Base-by-base conservation (phyloP, 2,888 invertebrate genomes). In the Alentia gelatinosa region DNA sequence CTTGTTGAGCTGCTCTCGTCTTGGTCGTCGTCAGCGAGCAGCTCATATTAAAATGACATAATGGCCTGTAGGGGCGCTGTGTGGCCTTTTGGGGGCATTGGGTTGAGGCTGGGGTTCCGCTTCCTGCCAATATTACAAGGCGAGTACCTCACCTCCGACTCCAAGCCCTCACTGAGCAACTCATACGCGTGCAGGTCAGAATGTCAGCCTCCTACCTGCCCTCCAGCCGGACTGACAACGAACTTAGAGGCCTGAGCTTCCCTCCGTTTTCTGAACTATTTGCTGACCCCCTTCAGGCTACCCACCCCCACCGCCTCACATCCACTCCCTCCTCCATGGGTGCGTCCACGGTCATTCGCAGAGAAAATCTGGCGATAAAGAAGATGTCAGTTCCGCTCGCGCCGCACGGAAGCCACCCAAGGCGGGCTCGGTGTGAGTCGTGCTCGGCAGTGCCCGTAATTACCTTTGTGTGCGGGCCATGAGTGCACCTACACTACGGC, bases 381-480 rank as follows among this genome's bases (percentile, higher is more conserved):
- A 86, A 86, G 86, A 86, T 86, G 86, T 86, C 86, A 50, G 86
- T 47, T 26, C 47, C 47, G 47, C 26, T 86, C 47, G 26, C 30
- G 30, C 86, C 7, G 1, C 26, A 7, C 4, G 86, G 86, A 86
- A 50, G 86, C 47, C 42, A 26, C 35, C 47, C 26, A 86, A 86
- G 86, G 15, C 19, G 47, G 9, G 42, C 47, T 33, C 30, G 9
- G n/a, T 83, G 42, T 86, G 86, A 86, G 86, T 86, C 23, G 50
- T 47, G 47, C 86, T 30, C 47, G 30, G 26, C 26, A 7, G 86
- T 30, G 50, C 47, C 30, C 47, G 86, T 86, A 42, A 86, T 86
- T 86, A 86, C 47, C 86, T 86, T 86, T 86, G 86, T 86, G 86
- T 26, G 33, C 7, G 30, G 47, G 23, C 3, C 30, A 12, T 74